Conservation (phyloP, 2,797 vertebrate genomes). For the Rhinophrynus dorsalis region DNA sequence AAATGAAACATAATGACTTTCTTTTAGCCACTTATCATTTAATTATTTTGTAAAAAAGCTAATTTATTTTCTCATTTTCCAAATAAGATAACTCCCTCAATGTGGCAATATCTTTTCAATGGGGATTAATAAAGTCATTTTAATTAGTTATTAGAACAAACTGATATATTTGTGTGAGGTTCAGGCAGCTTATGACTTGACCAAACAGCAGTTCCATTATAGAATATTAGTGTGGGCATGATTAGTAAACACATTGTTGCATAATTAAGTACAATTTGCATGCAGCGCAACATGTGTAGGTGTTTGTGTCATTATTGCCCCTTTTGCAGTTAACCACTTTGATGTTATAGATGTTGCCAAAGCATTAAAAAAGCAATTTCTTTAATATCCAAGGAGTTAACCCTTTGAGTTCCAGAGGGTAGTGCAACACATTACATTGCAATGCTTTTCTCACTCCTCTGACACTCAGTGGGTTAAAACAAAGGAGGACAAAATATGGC, state of each 20-base stretch:
- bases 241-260: too few species aligned
- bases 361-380: too few species aligned
- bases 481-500: too few species aligned
- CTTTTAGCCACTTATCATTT: background rate
- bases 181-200: background rate
- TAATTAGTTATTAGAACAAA: background rate
- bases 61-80: conserved; percentile 28
- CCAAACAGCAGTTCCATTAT: background rate
- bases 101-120: conserved; percentile 11
- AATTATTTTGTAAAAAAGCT: conserved; percentile 1
- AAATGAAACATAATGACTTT: background rate
- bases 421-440: too few species aligned
- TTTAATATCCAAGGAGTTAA: too few species aligned
- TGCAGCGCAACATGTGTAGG: background rate
- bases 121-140: conserved; percentile 23
- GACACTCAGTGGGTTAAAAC: too few species aligned
- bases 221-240: too few species aligned
- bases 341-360: too few species aligned
- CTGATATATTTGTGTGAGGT: background rate
- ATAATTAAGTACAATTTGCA: background rate
- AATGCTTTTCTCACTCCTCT: too few species aligned
- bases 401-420: too few species aligned
- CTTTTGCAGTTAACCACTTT: too few species aligned
- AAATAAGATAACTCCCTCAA: conserved; percentile 11
- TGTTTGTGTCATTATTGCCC: too few species aligned